These are phyloP conservation scores for Hippocampus barbouri DNA, from an alignment of 2,113 vertebrate species.

Conservation along the genomic window DNA sequence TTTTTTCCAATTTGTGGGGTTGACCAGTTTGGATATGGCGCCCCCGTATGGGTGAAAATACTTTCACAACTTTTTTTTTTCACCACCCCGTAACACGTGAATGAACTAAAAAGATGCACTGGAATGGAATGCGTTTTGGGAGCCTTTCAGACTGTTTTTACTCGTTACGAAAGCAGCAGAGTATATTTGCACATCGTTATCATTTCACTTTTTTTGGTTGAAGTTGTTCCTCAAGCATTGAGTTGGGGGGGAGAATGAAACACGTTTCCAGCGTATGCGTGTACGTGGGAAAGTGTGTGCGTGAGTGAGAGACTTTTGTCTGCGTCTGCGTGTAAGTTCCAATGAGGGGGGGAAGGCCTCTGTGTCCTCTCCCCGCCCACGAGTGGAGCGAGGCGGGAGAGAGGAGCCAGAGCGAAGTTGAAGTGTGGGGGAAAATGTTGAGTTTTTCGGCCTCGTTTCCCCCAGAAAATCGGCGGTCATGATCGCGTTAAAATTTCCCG, in stretches of 20 bases:
- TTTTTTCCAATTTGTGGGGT: background rate
- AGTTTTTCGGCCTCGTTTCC: slow-evolving; percentile 53
- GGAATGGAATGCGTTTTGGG: background rate
- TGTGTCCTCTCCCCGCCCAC: slow-evolving; percentile 64
- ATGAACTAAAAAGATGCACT: background rate
- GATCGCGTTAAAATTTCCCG: slow-evolving; percentile 53
- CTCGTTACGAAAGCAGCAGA: background rate
- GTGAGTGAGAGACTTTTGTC: slow-evolving; percentile 9
- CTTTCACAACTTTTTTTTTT: background rate
- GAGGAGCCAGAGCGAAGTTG: slow-evolving; percentile 45
- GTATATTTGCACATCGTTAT: background rate
- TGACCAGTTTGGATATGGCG: background rate
- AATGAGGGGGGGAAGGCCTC: slow-evolving; percentile 45
- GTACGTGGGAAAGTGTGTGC: slow-evolving; percentile 11
- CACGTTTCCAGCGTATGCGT: slow-evolving; percentile 40
- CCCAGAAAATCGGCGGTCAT: slow-evolving; percentile 50
- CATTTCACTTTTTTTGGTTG: background rate
- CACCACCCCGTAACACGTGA: background rate
- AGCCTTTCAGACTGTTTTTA: background rate
- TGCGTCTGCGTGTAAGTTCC: slow-evolving; percentile 31
- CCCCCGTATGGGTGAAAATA: background rate
- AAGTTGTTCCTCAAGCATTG: slow-evolving; percentile 9
- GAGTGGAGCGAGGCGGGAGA: slow-evolving; percentile 47
- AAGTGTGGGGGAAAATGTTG: slow-evolving; percentile 49
- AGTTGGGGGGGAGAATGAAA: slow-evolving; percentile 17